Conservation (phyloP, 2,113 vertebrate species). For the Probosciger aterrimus region DNA sequence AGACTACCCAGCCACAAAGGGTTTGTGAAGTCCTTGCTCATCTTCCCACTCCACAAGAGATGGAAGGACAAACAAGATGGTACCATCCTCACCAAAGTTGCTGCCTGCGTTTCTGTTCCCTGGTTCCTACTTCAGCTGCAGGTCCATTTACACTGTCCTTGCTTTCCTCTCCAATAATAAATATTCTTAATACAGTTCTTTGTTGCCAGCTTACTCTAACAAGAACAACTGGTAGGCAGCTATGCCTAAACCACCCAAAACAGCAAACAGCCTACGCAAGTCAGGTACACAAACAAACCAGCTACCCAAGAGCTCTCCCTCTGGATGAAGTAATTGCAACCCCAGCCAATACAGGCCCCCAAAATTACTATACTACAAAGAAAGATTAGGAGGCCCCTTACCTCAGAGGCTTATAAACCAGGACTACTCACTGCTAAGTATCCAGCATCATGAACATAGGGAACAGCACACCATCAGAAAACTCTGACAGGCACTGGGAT, state of each 20-base stretch:
- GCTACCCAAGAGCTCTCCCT: background rate
- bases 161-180: background rate
- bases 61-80: background rate
- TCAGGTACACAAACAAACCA: background rate
- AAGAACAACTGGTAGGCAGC: background rate
- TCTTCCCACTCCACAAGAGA: background rate
- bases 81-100: background rate
- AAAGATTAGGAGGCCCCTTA: background rate
- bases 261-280: background rate
- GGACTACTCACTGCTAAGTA: background rate
- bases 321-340: background rate
- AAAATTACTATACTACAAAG: background rate
- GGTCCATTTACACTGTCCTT: fast-evolving
- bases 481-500: background rate
- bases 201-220: background rate
- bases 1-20: background rate
- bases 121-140: background rate
- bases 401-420: background rate
- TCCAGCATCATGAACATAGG: fast-evolving
- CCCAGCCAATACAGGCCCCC: background rate
- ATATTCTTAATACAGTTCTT: background rate
- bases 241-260: background rate
- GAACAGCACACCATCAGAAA: background rate
- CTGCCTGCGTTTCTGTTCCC: background rate
- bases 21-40: background rate